Conservation (phyloP, 2,797 vertebrate genomes). For the Phrynocephalus vlangalii region DNA sequence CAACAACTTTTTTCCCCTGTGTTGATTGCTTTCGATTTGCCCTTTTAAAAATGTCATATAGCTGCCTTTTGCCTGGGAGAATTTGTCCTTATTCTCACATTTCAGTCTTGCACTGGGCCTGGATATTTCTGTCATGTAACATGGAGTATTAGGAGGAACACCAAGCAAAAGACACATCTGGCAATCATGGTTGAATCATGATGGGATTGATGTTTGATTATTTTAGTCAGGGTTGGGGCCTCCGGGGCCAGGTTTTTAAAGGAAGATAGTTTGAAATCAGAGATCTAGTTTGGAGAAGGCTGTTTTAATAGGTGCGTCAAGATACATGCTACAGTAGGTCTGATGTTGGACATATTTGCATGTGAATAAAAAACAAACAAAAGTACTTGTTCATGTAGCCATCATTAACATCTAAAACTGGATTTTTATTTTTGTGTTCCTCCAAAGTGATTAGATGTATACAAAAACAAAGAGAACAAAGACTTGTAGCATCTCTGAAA, state of each 20-base stretch:
- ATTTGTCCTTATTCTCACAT: conserved; percentile 50
- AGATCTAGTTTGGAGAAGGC: neutral
- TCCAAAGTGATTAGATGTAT: too few species aligned
- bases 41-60: conserved; percentile 74
- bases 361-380: neutral
- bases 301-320: neutral
- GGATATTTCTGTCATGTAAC: conserved; percentile 12
- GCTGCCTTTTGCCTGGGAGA: conserved; percentile 52
- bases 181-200: neutral
- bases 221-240: neutral
- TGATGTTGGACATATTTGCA: neutral
- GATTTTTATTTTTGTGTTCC: too few species aligned
- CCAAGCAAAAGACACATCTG: neutral
- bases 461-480: too few species aligned
- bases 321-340: neutral
- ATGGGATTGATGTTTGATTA: neutral
- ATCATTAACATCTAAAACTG: neutral
- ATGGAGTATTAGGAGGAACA: conserved; percentile 15
- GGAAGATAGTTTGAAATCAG: too few species aligned
- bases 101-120: conserved; percentile 45
- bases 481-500: too few species aligned
- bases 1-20: conserved; percentile 58
- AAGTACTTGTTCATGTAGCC: neutral
- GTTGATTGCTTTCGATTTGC: conserved; percentile 75
- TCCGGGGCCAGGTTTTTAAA: neutral